A percentile compares a stretch with the other conserved stretches of the same genome.
Conservation (phyloP, 2,797 vertebrate genomes). For the Taenioides sp. region DNA sequence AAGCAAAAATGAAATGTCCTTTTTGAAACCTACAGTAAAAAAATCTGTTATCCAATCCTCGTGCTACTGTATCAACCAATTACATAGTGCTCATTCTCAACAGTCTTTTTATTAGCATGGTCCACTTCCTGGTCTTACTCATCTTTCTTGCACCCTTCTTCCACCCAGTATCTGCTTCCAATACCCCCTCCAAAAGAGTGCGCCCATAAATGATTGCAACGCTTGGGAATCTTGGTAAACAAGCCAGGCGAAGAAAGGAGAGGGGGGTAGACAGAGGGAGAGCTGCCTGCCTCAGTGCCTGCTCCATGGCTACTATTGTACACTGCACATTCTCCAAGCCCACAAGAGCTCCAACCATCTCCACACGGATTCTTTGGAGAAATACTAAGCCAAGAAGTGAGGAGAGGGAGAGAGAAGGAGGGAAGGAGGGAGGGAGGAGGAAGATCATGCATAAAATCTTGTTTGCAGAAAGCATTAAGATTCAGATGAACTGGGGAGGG, state of each 20-base stretch:
- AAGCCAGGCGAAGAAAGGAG: slow-evolving; percentile 62
- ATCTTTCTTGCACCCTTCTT: slow-evolving; percentile 24
- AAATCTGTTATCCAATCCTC: not conserved
- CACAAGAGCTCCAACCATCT: slow-evolving; percentile 78
- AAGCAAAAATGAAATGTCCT: not conserved
- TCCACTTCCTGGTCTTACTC: slow-evolving; percentile 9
- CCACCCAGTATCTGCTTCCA: slow-evolving; percentile 43
- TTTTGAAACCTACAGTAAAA: not conserved
- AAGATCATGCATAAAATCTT: slow-evolving; percentile 87
- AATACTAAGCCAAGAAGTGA: slow-evolving; percentile 75
- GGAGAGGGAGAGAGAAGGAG: slow-evolving; percentile 30
- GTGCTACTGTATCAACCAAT: not conserved
- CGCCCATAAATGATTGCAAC: slow-evolving; percentile 73
- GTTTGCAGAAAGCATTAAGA: slow-evolving; percentile 84
- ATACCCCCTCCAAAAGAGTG: slow-evolving; percentile 58
- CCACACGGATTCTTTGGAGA: slow-evolving; percentile 73
- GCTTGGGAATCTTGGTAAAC: slow-evolving; percentile 78
- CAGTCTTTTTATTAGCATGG: not conserved
- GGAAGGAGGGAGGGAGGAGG: slow-evolving; percentile 58
- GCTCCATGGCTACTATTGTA: slow-evolving; percentile 78
- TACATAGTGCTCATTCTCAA: not conserved
- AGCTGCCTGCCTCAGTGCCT: slow-evolving; percentile 72
- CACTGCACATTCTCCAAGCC: slow-evolving; percentile 77
- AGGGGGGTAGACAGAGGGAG: slow-evolving; percentile 66
- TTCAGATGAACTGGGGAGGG: slow-evolving; percentile 82